Evolutionary conservation across 2,113 vertebrate species (phyloP).

Genomic region (Symphodus melops): DNA sequence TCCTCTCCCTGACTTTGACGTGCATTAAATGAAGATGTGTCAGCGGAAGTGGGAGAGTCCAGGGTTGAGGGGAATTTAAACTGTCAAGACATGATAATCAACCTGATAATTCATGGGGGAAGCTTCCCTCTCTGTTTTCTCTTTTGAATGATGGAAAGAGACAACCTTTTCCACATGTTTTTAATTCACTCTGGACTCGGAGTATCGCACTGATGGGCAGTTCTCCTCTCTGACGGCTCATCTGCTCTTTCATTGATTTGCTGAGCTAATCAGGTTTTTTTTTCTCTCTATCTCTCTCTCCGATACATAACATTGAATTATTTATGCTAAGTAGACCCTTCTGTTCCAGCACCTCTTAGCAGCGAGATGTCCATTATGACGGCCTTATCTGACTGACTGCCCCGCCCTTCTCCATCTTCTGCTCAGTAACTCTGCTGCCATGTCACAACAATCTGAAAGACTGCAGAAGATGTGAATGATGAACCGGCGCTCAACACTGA

Average conservation of each 20-base stretch:
- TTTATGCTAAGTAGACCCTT: conserved; percentile 80
- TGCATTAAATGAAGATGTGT: conserved; percentile 38
- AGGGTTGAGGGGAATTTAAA: conserved; percentile 32
- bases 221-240: conserved; percentile 46
- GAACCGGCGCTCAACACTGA: conserved; percentile 26
- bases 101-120: not conserved
- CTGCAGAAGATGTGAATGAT: conserved; percentile 53
- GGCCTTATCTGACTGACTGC: conserved; percentile 53
- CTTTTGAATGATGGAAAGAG: conserved; percentile 16
- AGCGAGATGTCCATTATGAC: conserved; percentile 69
- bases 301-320: conserved; percentile 82
- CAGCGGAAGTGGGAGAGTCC: conserved; percentile 15
- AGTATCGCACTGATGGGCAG: conserved; percentile 24
- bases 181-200: conserved; percentile 3
- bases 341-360: conserved; percentile 69
- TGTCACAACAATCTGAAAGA: conserved; percentile 52
- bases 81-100: conserved; percentile 24
- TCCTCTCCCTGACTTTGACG: conserved; percentile 64
- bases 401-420: conserved; percentile 48
- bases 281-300: conserved; percentile 42
- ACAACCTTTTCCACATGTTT: conserved; percentile 19
- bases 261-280: conserved; percentile 70
- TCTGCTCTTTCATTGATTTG: conserved; percentile 69
- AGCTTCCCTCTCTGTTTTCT: not conserved
- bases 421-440: conserved; percentile 50